Percentiles rank a stretch among this genome's conserved stretches.
Conservation (phyloP, 1,140 invertebrate species). For the Temnothorax curvispinosus region DNA sequence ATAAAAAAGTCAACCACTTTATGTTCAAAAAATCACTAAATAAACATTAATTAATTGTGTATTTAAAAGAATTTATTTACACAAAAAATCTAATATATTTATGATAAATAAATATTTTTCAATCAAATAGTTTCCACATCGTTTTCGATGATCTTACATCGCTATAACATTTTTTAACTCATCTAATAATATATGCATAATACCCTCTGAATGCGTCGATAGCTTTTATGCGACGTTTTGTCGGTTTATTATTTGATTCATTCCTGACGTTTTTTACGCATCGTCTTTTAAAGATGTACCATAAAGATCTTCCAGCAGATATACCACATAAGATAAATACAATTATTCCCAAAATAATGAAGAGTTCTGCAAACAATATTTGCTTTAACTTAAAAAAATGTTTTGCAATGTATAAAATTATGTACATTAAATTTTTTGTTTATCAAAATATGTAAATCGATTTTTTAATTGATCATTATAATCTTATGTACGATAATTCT, state of each 20-base stretch:
- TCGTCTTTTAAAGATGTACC: slow-evolving; percentile 59
- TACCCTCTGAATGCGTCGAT: slow-evolving; percentile 94
- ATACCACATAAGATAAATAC: slow-evolving; percentile 68
- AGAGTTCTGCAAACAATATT: slow-evolving; percentile 75
- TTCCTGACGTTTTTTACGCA: slow-evolving; percentile 53
- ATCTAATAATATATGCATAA: slow-evolving; percentile 62
- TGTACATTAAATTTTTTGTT: too few species aligned
- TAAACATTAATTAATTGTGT: too few species aligned
- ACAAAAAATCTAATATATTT: too few species aligned
- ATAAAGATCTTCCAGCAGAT: slow-evolving; percentile 69
- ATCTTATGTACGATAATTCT: not conserved
- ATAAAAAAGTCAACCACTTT: not conserved
- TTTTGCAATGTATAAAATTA: too few species aligned
- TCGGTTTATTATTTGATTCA: slow-evolving; percentile 73
- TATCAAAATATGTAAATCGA: slow-evolving; percentile 3
- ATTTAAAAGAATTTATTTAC: too few species aligned
- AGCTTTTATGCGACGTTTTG: slow-evolving; percentile 88
- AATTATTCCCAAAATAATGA: slow-evolving; percentile 73
- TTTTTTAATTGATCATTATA: not conserved
- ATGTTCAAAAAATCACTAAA: too few species aligned
- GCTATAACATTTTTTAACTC: not conserved
- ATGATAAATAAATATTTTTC: too few species aligned
- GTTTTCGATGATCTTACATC: too few species aligned
- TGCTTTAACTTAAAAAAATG: not conserved
- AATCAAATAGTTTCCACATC: too few species aligned